These are phyloP conservation scores for Drosophila kepulauana DNA, from an alignment of 1,140 invertebrate genomes.

Conservation along the genomic window DNA sequence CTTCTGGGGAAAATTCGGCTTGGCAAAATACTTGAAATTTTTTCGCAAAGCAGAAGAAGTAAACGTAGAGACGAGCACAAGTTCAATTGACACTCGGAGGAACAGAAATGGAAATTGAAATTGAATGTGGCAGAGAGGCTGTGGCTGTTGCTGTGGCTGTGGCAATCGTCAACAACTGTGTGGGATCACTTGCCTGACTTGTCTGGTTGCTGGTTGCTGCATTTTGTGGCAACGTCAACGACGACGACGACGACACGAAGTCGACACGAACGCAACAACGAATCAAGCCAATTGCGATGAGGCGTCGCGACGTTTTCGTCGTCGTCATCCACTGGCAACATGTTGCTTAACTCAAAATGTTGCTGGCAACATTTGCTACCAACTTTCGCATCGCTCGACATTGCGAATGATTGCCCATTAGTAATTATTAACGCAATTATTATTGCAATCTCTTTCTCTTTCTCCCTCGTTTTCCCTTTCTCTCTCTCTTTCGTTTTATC, in stretches of 20 bases:
- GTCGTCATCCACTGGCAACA: conserved; percentile 10
- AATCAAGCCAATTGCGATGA: conserved; percentile 32
- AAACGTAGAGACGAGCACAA: neutral
- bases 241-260: conserved; percentile 1
- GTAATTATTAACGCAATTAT: conserved; percentile 74
- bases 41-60: neutral
- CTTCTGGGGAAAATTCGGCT: neutral
- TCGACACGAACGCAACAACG: conserved; percentile 1
- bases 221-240: conserved; percentile 23
- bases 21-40: conserved; percentile 71
- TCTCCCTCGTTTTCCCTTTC: neutral
- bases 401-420: conserved; percentile 58
- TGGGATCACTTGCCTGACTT: conserved; percentile 14
- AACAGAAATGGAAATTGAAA: neutral
- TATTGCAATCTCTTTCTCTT: conserved; percentile 28
- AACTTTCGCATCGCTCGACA: conserved; percentile 2
- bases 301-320: neutral
- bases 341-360: conserved; percentile 18
- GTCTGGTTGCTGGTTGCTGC: neutral
- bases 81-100: conserved; percentile 43
- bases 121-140: neutral
- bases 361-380: conserved; percentile 14
- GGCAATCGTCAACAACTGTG: conserved; percentile 10
- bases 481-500: neutral
- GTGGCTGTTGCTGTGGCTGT: neutral